These are phyloP conservation scores for Sus scrofa DNA, from an alignment of 2,113 vertebrate genomes.

Conservation along the genomic window DNA sequence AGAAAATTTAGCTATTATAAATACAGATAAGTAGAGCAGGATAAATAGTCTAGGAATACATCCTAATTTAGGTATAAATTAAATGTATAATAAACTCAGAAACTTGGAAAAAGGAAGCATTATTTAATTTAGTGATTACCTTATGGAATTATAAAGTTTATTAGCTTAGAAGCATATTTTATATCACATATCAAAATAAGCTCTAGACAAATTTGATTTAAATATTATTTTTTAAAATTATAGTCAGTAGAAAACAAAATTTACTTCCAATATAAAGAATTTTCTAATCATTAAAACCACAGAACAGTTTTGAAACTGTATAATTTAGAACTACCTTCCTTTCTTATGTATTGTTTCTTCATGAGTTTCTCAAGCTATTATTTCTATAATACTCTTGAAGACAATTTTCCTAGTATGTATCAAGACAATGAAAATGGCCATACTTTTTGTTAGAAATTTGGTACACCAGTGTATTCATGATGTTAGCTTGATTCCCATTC, in stretches of 20 bases:
- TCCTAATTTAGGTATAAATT: not conserved
- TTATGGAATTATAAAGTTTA: not conserved
- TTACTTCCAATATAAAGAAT: not conserved
- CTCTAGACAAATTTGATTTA: not conserved
- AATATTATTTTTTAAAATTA: slow-evolving; percentile 22
- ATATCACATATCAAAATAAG: not conserved
- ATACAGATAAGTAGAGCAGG: not conserved
- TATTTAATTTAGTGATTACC: not conserved
- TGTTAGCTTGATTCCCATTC: not conserved
- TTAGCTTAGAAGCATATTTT: not conserved
- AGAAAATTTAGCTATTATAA: not conserved
- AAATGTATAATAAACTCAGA: not conserved
- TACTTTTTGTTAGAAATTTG: slow-evolving; percentile 17
- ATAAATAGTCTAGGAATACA: not conserved
- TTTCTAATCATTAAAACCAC: slow-evolving; percentile 26
- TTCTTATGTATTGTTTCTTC: not conserved
- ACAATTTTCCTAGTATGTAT: slow-evolving; percentile 19
- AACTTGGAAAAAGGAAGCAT: not conserved
- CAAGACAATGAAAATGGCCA: not conserved
- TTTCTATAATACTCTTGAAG: not conserved
- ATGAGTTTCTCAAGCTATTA: not conserved
- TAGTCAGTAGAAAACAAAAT: not conserved
- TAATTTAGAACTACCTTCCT: not conserved
- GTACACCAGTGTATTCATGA: not conserved
- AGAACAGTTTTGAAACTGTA: not conserved